These are phyloP conservation scores for Cryptotermes secundus DNA, from an alignment of 1,140 invertebrate genomes.

Conservation along the genomic window DNA sequence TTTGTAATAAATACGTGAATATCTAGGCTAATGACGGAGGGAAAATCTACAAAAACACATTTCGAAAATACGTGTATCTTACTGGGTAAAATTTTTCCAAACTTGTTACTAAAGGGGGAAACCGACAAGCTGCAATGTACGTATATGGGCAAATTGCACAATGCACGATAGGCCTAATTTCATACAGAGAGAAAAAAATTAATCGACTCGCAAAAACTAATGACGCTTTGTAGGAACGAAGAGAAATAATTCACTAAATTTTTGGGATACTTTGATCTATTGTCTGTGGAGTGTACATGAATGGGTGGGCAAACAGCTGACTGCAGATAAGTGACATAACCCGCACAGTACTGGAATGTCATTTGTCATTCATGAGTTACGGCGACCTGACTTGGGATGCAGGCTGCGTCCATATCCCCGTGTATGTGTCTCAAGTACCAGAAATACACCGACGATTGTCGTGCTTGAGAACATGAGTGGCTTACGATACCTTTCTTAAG, in stretches of 20 bases:
- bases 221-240: background rate
- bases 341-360: background rate
- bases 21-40: too few relatives aligned
- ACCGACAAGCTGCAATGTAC: too few relatives aligned
- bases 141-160: too few relatives aligned
- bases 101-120: too few relatives aligned
- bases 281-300: background rate
- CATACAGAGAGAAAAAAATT: too few relatives aligned
- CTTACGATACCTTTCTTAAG: too few relatives aligned
- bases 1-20: too few relatives aligned
- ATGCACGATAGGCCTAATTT: too few relatives aligned
- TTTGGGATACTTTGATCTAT: background rate
- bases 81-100: too few relatives aligned
- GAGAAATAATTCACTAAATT: background rate
- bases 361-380: constrained; percentile 1
- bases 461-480: background rate
- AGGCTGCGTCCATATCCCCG: background rate
- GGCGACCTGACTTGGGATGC: background rate
- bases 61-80: too few relatives aligned
- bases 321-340: background rate
- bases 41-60: too few relatives aligned
- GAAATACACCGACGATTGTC: background rate
- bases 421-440: background rate
- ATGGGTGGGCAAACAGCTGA: background rate
- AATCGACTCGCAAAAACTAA: background rate